These are phyloP conservation scores for Yasuhikotakia modesta DNA, from an alignment of 2,797 vertebrate genomes.

Conservation along the genomic window DNA sequence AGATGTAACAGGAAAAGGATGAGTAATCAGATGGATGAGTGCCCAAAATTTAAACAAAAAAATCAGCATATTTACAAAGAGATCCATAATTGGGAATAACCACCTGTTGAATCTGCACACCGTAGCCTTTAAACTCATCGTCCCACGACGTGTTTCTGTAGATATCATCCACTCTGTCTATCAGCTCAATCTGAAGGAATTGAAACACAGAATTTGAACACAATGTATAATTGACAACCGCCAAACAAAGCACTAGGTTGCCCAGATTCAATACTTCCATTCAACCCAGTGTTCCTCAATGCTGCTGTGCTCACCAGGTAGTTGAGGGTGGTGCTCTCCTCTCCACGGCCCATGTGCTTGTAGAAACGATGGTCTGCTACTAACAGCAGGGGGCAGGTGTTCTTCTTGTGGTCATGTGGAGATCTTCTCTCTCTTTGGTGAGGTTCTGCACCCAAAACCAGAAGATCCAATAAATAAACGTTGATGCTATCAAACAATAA, in stretches of 20 bases:
- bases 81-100: constrained; percentile 13
- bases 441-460: constrained; percentile 63
- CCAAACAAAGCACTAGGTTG: no score
- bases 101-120: constrained; percentile 97
- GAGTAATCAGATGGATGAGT: background rate
- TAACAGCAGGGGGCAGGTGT: constrained; percentile 92
- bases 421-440: constrained; percentile 80
- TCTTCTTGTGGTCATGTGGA: constrained; percentile 79
- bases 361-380: constrained; percentile 98
- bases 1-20: background rate
- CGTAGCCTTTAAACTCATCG: constrained; percentile 85
- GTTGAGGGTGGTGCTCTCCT: constrained; percentile 96
- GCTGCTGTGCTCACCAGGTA: constrained; percentile 83
- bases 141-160: constrained; percentile 96
- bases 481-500: background rate
- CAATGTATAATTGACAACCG: no score
- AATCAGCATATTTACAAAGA: background rate
- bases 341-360: constrained; percentile 89
- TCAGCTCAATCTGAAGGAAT: constrained; percentile 88
- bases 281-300: background rate
- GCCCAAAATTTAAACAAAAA: background rate
- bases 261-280: background rate
- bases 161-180: constrained; percentile 97
- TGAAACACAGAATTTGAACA: background rate
- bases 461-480: background rate